Evolutionary conservation across 35 echinoderm and acorn worm species (phyloP).

Genomic region (Acanthaster planci): DNA sequence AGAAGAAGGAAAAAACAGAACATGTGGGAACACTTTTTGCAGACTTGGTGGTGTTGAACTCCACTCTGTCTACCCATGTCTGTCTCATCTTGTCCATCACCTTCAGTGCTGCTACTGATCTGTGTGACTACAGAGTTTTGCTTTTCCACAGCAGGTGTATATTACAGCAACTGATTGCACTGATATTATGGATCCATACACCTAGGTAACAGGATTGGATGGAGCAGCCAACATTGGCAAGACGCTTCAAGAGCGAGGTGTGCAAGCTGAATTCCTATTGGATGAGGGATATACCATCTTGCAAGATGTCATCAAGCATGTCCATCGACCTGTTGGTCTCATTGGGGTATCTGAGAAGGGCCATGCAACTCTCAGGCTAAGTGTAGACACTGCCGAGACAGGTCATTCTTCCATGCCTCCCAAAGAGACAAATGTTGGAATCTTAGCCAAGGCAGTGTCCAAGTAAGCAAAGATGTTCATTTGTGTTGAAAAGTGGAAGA

Average conservation of each 20-base stretch:
- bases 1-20: too few relatives aligned
- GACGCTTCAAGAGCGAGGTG: conserved; percentile 30
- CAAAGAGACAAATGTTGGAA: conserved; percentile 75
- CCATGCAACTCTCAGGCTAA: conserved; percentile 50
- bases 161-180: too few relatives aligned
- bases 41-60: too few relatives aligned
- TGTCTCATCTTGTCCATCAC: too few relatives aligned
- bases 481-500: too few relatives aligned
- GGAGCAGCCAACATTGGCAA: conserved; percentile 68
- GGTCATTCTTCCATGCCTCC: conserved; percentile 93
- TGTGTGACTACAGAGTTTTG: too few relatives aligned
- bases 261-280: conserved; percentile 71
- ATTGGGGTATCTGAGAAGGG: conserved; percentile 87
- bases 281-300: conserved; percentile 85
- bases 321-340: conserved; percentile 56
- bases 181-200: background rate
- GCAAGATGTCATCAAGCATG: conserved; percentile 47
- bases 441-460: conserved; percentile 62
- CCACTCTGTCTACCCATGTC: too few relatives aligned
- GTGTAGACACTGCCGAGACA: conserved; percentile 58
- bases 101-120: too few relatives aligned
- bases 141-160: too few relatives aligned
- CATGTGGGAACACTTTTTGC: too few relatives aligned
- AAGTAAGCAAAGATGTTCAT: conserved; percentile 39
- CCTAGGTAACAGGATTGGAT: conserved; percentile 53